These are phyloP conservation scores for Halichoeres trimaculatus DNA, from an alignment of 2,113 vertebrate species.

Conservation along the genomic window DNA sequence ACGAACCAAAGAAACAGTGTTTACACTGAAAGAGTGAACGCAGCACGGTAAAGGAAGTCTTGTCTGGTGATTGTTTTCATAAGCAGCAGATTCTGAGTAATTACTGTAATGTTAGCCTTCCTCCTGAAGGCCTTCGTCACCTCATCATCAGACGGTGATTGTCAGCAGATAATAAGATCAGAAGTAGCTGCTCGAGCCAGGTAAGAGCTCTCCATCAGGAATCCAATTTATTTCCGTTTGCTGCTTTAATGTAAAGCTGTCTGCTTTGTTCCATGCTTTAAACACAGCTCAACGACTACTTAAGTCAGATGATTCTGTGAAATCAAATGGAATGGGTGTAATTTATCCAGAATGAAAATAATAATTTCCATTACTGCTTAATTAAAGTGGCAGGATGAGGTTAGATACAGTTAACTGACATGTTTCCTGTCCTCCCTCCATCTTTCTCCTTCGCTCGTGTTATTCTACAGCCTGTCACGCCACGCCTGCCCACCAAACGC, in stretches of 20 bases:
- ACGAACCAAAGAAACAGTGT: too few relatives aligned
- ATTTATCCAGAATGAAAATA: slow-evolving; percentile 42
- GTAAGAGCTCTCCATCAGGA: not conserved
- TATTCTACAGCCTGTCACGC: not conserved
- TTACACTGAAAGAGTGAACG: too few relatives aligned
- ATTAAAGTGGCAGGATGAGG: slow-evolving; percentile 25
- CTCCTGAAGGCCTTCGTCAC: too few relatives aligned
- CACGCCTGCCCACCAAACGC: slow-evolving; percentile 9
- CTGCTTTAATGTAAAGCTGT: not conserved
- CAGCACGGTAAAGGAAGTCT: too few relatives aligned
- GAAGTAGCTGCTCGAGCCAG: not conserved
- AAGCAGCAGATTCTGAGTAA: too few relatives aligned
- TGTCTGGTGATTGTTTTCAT: too few relatives aligned
- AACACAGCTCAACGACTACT: too few relatives aligned
- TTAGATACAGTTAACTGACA: slow-evolving; percentile 4
- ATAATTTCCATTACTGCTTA: slow-evolving; percentile 28
- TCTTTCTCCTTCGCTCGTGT: not conserved
- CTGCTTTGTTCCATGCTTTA: not conserved
- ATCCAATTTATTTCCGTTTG: slow-evolving; percentile 5
- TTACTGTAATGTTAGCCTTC: too few relatives aligned
- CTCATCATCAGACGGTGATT: too few relatives aligned
- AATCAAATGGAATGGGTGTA: slow-evolving; percentile 48
- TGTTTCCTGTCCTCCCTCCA: too few relatives aligned
- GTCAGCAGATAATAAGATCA: not conserved
- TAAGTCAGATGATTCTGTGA: slow-evolving; percentile 47